Percentiles rank a stretch among this genome's conserved stretches.
These are phyloP conservation scores for Catostylus mosaicus DNA, from an alignment of 30 jellyfish, hydroid and myxozoan genomes.

Conservation along the genomic window DNA sequence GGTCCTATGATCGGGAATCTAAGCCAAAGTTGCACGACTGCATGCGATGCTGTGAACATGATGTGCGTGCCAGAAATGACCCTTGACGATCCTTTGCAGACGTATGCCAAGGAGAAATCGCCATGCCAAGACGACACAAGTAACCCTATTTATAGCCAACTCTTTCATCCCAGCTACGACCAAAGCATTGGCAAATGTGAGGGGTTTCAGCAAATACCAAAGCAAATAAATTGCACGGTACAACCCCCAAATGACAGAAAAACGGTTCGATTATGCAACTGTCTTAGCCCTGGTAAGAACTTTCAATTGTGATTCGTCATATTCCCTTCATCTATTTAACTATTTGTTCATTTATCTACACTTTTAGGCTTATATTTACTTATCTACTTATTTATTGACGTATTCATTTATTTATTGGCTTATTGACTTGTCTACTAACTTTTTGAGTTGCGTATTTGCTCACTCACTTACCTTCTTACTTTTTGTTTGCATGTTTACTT, in stretches of 20 bases:
- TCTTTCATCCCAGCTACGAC: conserved; percentile 64
- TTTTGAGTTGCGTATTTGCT: too few relatives aligned
- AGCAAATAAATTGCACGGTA: conserved; percentile 12
- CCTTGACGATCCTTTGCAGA: not conserved
- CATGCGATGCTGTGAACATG: conserved; percentile 19
- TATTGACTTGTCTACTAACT: too few relatives aligned
- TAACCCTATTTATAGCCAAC: conserved; percentile 23
- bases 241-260: conserved; percentile 48
- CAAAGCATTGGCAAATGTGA: conserved; percentile 25
- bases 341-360: too few relatives aligned
- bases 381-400: too few relatives aligned
- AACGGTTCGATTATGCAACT: conserved; percentile 70
- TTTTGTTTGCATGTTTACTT: too few relatives aligned
- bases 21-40: conserved; percentile 43
- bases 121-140: conserved; percentile 41
- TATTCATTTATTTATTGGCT: too few relatives aligned
- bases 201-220: conserved; percentile 53
- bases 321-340: too few relatives aligned
- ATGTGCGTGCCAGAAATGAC: conserved; percentile 32
- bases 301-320: too few relatives aligned
- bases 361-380: too few relatives aligned
- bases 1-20: conserved; percentile 42
- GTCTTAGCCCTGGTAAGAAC: conserved; percentile 62
- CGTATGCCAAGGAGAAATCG: conserved; percentile 22
- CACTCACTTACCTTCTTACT: too few relatives aligned